Conservation (phyloP, 2,113 vertebrate species). For the Cervus canadensis region DNA sequence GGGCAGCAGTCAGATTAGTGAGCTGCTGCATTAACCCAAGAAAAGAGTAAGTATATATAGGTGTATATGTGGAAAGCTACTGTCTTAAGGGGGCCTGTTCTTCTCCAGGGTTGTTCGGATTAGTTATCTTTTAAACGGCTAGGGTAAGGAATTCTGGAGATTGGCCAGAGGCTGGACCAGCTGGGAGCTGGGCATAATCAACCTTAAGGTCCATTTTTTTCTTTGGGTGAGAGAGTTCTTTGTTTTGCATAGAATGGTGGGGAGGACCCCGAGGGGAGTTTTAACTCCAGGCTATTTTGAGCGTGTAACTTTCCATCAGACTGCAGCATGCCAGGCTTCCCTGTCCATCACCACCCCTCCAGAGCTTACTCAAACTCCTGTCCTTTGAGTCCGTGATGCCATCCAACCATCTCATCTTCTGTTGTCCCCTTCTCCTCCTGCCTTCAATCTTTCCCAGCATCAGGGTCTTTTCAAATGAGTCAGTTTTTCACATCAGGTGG, state of each 20-base stretch:
- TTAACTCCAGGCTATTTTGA: neutral
- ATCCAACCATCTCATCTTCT: neutral
- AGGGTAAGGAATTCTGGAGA: neutral
- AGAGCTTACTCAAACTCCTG: neutral
- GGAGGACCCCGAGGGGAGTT: neutral
- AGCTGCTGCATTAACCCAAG: neutral
- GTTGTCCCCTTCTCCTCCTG: neutral
- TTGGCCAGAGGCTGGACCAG: neutral
- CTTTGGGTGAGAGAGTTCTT: neutral
- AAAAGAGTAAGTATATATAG: neutral
- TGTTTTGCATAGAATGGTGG: neutral
- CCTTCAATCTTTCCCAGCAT: neutral
- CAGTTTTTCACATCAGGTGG: neutral
- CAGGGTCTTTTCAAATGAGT: neutral
- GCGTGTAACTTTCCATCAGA: neutral
- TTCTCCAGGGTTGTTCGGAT: neutral
- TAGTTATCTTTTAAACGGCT: neutral
- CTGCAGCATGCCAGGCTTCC: neutral
- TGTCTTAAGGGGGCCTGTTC: neutral
- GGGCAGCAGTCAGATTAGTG: neutral
- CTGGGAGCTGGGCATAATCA: neutral
- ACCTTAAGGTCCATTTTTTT: neutral
- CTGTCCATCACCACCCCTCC: neutral
- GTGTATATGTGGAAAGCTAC: neutral
- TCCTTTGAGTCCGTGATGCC: neutral